Evolutionary conservation across 2,888 invertebrate genomes (phyloP).

Genomic region (Philaethria dido): DNA sequence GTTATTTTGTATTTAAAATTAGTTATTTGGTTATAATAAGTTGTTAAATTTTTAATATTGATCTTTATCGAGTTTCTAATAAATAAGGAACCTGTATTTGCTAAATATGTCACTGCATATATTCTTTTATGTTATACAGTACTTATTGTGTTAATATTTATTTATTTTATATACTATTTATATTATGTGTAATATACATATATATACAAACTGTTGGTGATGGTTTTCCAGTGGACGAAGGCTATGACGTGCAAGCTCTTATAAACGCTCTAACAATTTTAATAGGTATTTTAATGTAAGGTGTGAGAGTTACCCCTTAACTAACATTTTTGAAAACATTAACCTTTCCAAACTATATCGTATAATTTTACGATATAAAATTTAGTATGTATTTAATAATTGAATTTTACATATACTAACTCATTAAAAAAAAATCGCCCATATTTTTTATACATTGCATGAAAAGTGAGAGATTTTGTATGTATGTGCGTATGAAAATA

Average conservation of each 20-base stretch:
- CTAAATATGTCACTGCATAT: neutral
- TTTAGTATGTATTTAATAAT: neutral
- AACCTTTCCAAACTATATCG: neutral
- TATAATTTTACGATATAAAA: neutral
- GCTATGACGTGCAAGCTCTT: slow-evolving; percentile 89
- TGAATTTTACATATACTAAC: neutral
- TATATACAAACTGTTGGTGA: slow-evolving; percentile 24
- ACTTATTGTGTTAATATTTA: neutral
- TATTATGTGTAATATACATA: neutral
- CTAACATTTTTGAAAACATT: slow-evolving; percentile 47
- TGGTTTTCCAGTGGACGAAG: slow-evolving; percentile 86
- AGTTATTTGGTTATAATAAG: too few relatives aligned
- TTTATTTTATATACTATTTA: neutral
- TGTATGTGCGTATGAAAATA: neutral
- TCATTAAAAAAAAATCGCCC: neutral
- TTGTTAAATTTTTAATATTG: too few relatives aligned
- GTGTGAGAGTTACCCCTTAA: slow-evolving; percentile 65
- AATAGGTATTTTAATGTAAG: slow-evolving; percentile 81
- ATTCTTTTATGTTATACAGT: neutral
- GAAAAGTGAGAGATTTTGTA: neutral
- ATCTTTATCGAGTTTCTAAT: too few relatives aligned
- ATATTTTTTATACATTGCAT: neutral
- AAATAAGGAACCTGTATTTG: neutral
- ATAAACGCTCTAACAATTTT: slow-evolving; percentile 88
- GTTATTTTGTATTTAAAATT: too few relatives aligned